phyloP scores from a whole-genome alignment of 2,888 invertebrate genomes.

The Theretra japonica region DNA sequence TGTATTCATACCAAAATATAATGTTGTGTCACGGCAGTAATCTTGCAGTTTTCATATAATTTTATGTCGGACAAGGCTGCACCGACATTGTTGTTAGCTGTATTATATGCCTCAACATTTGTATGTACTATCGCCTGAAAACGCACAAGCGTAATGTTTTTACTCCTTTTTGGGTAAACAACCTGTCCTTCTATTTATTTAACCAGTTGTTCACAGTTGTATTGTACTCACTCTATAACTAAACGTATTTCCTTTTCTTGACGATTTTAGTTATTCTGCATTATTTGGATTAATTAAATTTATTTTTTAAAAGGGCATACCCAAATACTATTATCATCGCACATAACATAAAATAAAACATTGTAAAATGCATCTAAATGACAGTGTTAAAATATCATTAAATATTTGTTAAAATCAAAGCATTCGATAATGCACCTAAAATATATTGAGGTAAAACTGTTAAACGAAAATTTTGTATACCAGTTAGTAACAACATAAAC shows the following conservation, averaged over 20 bases:
- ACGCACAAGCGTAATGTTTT: not conserved
- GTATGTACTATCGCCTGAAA: constrained; percentile 5
- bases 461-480: not conserved
- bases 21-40: not conserved
- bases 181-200: constrained; percentile 7
- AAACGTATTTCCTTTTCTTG: not conserved
- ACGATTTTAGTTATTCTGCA: not conserved
- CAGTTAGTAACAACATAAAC: not conserved
- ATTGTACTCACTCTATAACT: not conserved
- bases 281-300: not conserved
- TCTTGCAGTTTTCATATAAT: not conserved
- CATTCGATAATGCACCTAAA: not conserved
- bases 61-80: constrained; percentile 3
- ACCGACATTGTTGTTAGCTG: not conserved
- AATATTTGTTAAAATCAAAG: not conserved
- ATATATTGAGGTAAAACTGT: not conserved
- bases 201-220: not conserved
- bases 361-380: not conserved
- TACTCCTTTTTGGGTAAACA: not conserved
- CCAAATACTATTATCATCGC: too few species aligned
- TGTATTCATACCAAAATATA: not conserved
- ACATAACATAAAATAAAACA: not conserved
- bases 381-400: not conserved
- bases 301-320: too few species aligned
- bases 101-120: not conserved